Evolutionary conservation across 53 echinoderm and acorn worm genomes (phyloP), one percentile per base, ranked within the genome.

Genomic region (Patiria pectinifera): DNA sequence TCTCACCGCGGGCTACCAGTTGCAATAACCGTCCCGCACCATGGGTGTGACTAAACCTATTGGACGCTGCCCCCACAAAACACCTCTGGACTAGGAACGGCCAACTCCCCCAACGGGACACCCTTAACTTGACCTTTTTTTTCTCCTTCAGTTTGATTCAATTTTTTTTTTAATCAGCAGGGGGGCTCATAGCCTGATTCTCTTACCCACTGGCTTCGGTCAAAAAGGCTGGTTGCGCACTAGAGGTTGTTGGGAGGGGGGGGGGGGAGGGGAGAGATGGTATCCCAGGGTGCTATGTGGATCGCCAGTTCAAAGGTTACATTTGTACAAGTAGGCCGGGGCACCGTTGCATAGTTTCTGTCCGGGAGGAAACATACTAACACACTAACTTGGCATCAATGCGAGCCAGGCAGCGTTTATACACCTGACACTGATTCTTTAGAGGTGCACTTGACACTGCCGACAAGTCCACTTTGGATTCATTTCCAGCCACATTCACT

Each of bases 131-230:
- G 69, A 70, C 3, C n/a, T 85, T 71, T 11, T 70, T 46, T 71
- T 70, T 48, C 66, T 4, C 19, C 66, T 16, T 71, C 23, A n/a
- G 19, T 75, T 75, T 72, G 71, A 86, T 86, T 86, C 74, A 86
- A 86, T 86, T 74, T 75, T 86, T 86, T 35, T 35, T n/a, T 19
- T 23, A 48, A 35, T 53, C 58, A 12, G 76, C 75, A 75, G 86
- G 86, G 75, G 86, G 72, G 13, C 58, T 19, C 86, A 86, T 49
- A 25, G 86, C 86, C 86, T 24, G 58, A 72, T 86, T 86, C 48
- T 86, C 19, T 15, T 66, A 3, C 66, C 59, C 8, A 15, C 44
- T 86, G 71, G 48, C 86, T 4, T 45, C 3, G 74, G 44, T 24
- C 76, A 86, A 72, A 71, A 72, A 71, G 6, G 71, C 86, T 48